Conservation (phyloP, 2,113 vertebrate species). For the Eublepharis macularius region DNA sequence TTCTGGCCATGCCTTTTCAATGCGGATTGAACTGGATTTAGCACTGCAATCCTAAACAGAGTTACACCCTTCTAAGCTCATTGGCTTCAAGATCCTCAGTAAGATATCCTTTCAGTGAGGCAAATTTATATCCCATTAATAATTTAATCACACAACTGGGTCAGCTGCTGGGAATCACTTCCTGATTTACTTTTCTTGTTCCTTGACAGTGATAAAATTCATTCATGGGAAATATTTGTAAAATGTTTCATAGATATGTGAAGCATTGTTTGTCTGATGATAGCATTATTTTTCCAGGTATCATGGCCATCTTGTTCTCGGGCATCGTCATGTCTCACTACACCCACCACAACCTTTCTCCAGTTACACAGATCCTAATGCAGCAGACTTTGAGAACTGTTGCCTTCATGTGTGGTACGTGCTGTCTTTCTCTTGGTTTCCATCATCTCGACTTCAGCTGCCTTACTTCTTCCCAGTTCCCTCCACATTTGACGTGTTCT, state of each 20-base stretch:
- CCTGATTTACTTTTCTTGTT: background rate
- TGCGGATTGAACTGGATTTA: background rate
- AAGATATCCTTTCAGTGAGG: too few species aligned
- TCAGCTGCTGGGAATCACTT: background rate
- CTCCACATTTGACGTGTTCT: too few species aligned
- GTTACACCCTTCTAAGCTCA: too few species aligned
- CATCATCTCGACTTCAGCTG: background rate
- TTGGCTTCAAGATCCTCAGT: too few species aligned
- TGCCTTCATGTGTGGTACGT: constrained; percentile 97
- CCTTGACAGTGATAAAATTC: background rate
- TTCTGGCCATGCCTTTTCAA: too few species aligned
- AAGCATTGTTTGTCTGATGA: background rate
- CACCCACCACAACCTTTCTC: constrained; percentile 97
- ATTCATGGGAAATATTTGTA: background rate
- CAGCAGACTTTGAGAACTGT: constrained; percentile 95
- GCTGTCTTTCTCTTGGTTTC: background rate
- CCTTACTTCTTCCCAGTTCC: background rate
- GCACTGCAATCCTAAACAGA: too few species aligned
- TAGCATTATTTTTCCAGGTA: constrained; percentile 75
- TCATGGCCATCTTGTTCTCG: constrained; percentile 98
- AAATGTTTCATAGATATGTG: too few species aligned
- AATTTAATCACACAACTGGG: background rate
- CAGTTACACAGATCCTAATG: constrained; percentile 98
- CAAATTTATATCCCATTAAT: background rate
- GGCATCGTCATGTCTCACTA: constrained; percentile 99